Evolutionary conservation across 2,797 vertebrate species (phyloP), one percentile per base, ranked within the genome.

Genomic region (Etheostoma nigrum): DNA sequence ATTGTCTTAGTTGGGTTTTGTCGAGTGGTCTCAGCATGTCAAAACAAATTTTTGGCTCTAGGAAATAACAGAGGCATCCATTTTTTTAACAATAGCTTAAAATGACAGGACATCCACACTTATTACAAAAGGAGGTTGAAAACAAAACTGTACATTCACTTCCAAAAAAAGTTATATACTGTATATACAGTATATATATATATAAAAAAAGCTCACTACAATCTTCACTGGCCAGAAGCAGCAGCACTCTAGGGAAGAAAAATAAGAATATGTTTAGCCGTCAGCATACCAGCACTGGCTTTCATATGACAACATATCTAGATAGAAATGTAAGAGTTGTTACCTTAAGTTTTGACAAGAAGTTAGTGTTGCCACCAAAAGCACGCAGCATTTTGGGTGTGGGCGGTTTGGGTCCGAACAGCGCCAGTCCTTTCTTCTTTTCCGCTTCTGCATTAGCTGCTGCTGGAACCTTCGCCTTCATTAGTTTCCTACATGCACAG

Each of bases 391-490:
- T 16, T 91, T 95, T 95, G 27, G 95, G 95, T 4, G 95, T 95
- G 4, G 86, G 72, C 0, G 94, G 93, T 85, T 89, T 95, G 66
- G 82, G 60, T 62, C 73, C 86, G 1, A 95, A 95, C 78, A 94
- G 73, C 2, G 89, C 83, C 58, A 95, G 51, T 0, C 95, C 95
- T 78, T 92, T 95, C 88, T 94, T 94, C 86, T 91, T 94, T 0
- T 94, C 91, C 47, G 86, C 92, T 0, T 91, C 91, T 0, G 14
- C 88, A 77, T 94, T 95, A 13, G 91, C 93, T 54, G 85, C 89
- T 52, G 91, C 91, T 0, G 95, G 94, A 62, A 92, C 95, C 57
- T 95, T 95, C 1, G 95, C 82, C 74, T 95, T 95, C 88, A 95
- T 93, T 1, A 95, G 85, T 67, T 95, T 95, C 74, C 95, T 95